phyloP scores from a whole-genome alignment of 2,888 invertebrate genomes.

The Scaptodrosophila latifasciaeformis region DNA sequence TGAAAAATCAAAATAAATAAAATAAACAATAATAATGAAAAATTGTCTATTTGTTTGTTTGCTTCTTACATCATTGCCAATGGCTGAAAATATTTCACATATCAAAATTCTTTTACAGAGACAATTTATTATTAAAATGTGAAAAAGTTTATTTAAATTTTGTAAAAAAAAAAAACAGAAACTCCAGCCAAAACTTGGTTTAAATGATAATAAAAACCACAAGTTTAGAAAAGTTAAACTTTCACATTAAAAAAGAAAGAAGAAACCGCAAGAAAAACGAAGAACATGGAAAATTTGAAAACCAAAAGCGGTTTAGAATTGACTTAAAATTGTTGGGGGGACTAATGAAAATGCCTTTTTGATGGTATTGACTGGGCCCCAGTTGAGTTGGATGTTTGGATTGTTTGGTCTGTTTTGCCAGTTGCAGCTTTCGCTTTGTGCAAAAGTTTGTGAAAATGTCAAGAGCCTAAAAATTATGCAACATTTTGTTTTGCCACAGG shows the following conservation, averaged over 20 bases:
- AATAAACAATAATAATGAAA: slow-evolving; percentile 22
- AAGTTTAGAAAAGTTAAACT: slow-evolving; percentile 6
- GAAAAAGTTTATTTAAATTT: background rate
- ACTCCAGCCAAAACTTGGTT: no score
- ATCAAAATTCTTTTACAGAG: no score
- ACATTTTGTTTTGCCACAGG: slow-evolving; percentile 14
- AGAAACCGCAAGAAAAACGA: slow-evolving; percentile 19
- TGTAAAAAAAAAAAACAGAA: background rate
- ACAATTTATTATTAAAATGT: no score
- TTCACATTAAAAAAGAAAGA: background rate
- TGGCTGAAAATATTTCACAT: no score
- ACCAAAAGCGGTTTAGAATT: slow-evolving; percentile 39
- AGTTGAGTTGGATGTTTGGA: no score
- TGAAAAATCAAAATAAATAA: slow-evolving; percentile 8
- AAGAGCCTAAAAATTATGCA: slow-evolving; percentile 8
- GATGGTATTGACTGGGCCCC: no score
- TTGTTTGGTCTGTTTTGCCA: no score
- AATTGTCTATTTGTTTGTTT: no score
- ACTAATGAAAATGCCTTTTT: slow-evolving; percentile 17
- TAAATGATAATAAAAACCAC: no score
- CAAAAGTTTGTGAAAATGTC: slow-evolving; percentile 38
- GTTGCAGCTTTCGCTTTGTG: no score
- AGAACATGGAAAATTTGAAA: slow-evolving; percentile 36
- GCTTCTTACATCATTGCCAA: no score
- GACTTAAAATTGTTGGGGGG: background rate